Evolutionary conservation across 2,113 vertebrate species (phyloP).

Genomic region (Camelus dromedarius): DNA sequence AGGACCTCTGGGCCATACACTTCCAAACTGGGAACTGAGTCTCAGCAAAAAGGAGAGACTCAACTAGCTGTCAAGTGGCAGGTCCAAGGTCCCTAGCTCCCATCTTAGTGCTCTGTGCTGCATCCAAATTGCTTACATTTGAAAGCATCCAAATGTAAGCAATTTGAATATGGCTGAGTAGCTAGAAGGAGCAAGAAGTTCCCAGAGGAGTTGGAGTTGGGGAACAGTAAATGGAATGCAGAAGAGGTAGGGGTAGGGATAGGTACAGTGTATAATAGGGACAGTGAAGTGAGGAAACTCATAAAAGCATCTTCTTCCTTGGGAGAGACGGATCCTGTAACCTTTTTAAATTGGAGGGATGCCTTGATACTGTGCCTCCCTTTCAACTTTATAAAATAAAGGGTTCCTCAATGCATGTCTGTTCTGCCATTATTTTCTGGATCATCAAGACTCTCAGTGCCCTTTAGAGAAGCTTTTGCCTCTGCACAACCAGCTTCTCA

Average conservation of each 20-base stretch:
- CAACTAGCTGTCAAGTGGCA: background rate
- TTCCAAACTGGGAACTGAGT: background rate
- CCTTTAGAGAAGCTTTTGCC: slow-evolving; percentile 51
- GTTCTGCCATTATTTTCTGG: slow-evolving; percentile 56
- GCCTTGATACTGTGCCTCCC: background rate
- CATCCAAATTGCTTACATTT: background rate
- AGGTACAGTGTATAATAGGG: background rate
- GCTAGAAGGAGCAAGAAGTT: background rate
- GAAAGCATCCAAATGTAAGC: background rate
- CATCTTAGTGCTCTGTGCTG: background rate
- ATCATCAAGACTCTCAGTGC: slow-evolving; percentile 13
- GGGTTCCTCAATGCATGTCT: background rate
- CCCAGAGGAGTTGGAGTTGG: background rate
- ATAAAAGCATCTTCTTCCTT: background rate
- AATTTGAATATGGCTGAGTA: background rate
- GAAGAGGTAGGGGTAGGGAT: background rate
- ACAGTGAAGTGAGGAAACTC: background rate
- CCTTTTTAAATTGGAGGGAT: slow-evolving; percentile 44
- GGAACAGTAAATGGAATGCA: background rate
- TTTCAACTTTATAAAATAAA: slow-evolving; percentile 62
- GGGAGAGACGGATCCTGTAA: background rate
- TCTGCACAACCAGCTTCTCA: slow-evolving; percentile 51
- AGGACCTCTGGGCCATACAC: background rate
- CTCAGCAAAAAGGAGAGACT: background rate
- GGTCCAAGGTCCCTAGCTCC: background rate